phyloP scores from a whole-genome alignment of 2,113 vertebrate species.

The Peucedramus taeniatus region DNA sequence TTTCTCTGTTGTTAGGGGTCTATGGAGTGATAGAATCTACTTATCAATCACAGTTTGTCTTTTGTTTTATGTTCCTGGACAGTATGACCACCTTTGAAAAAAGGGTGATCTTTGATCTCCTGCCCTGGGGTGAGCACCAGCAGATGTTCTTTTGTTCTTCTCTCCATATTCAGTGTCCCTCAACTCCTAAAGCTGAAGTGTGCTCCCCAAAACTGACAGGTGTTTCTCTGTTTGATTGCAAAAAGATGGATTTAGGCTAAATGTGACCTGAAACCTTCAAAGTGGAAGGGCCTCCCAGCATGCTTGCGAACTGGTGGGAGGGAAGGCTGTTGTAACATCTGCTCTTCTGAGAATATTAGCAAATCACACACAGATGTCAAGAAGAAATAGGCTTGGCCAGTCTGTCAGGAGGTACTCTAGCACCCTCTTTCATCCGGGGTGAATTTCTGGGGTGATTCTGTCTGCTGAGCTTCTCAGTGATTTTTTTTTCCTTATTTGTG shows the following conservation, averaged over 20 bases:
- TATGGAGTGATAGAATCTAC: neutral
- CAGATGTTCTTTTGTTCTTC: constrained; percentile 51
- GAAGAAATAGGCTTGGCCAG: neutral
- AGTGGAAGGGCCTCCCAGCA: constrained; percentile 11
- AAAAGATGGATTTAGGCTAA: constrained; percentile 38
- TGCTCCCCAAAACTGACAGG: constrained; percentile 17
- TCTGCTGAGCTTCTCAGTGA: neutral
- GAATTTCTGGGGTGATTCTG: neutral
- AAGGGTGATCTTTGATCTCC: constrained; percentile 30
- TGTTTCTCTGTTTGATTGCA: constrained; percentile 34
- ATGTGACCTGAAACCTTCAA: constrained; percentile 44
- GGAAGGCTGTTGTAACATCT: neutral
- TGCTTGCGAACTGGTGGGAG: neutral
- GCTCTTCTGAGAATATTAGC: constrained; percentile 4
- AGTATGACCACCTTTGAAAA: constrained; percentile 24
- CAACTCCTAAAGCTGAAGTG: neutral
- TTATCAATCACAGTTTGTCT: constrained; percentile 8
- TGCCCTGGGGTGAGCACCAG: neutral
- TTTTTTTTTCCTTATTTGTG: neutral
- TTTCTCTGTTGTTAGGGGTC: neutral
- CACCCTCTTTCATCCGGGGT: neutral
- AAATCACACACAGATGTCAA: constrained; percentile 2
- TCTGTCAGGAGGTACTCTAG: neutral
- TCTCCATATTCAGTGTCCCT: neutral
- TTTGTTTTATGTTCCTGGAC: constrained; percentile 13